Conservation (phyloP, 1,140 invertebrate genomes). For the Globodera ellingtonae region DNA sequence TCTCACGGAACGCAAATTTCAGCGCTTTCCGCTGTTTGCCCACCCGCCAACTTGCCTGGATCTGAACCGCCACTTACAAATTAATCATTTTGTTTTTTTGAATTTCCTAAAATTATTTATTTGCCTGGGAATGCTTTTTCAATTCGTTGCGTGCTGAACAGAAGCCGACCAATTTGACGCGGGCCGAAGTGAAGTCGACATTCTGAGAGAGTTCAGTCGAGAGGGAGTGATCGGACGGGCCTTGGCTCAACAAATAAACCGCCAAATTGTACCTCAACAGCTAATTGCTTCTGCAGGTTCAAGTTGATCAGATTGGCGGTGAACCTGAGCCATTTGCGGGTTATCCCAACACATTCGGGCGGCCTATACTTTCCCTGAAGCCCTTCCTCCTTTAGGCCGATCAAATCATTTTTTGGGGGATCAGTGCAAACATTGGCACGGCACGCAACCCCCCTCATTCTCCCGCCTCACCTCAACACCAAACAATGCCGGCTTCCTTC, state of each 20-base stretch:
- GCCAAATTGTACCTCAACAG: neutral
- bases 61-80: neutral
- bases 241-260: neutral
- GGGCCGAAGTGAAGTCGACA: constrained; percentile 24
- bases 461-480: constrained; percentile 9
- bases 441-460: no score
- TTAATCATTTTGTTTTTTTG: neutral
- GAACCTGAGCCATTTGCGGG: constrained; percentile 16
- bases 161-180: constrained; percentile 23
- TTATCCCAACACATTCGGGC: no score
- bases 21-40: constrained; percentile 18
- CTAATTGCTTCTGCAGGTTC: neutral
- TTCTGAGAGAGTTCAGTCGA: constrained; percentile 15
- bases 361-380: no score
- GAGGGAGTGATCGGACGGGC: no score
- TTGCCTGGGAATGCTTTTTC: constrained; percentile 23
- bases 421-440: neutral
- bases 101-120: neutral
- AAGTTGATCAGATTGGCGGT: constrained; percentile 13
- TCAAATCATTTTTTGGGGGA: neutral
- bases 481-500: constrained; percentile 18
- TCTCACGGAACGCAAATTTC: constrained; percentile 26
- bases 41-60: constrained; percentile 30
- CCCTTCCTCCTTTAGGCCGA: neutral
- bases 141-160: constrained; percentile 30